phyloP scores from a whole-genome alignment of 2,888 invertebrate species.

The Pseudanteris insignis region DNA sequence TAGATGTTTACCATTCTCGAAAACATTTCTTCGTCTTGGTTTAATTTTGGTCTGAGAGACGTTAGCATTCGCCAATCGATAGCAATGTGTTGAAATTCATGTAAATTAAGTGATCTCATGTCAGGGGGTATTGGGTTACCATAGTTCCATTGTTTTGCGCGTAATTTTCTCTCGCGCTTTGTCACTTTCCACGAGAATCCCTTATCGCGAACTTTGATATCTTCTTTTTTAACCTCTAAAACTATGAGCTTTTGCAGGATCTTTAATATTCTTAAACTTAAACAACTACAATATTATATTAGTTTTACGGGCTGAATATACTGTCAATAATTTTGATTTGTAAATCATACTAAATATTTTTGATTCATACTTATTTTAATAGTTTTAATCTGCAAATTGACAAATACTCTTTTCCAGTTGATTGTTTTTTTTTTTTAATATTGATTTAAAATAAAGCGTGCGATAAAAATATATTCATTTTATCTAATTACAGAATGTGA shows the following conservation, averaged over 20 bases:
- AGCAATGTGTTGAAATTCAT: constrained; percentile 83
- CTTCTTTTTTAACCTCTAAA: constrained; percentile 76
- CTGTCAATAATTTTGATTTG: too few relatives aligned
- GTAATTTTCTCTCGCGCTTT: constrained; percentile 75
- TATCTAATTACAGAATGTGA: too few relatives aligned
- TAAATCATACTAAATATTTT: too few relatives aligned
- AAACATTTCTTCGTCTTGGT: constrained; percentile 87
- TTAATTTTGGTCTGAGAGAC: constrained; percentile 83
- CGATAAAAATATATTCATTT: too few relatives aligned
- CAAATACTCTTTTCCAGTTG: too few relatives aligned
- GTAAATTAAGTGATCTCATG: constrained; percentile 79
- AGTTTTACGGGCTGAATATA: too few relatives aligned
- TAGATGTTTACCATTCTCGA: constrained; percentile 67
- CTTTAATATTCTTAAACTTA: too few relatives aligned
- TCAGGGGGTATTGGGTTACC: constrained; percentile 85
- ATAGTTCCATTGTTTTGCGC: constrained; percentile 72
- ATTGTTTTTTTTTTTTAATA: too few relatives aligned
- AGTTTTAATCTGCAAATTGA: background rate
- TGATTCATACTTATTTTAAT: too few relatives aligned
- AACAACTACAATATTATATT: too few relatives aligned
- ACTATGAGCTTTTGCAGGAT: too few relatives aligned
- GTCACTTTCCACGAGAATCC: constrained; percentile 79
- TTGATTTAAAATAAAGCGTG: too few relatives aligned
- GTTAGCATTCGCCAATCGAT: constrained; percentile 96
- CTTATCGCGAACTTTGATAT: constrained; percentile 79